Evolutionary conservation across 2,888 invertebrate species (phyloP).

Genomic region (Ischnura elegans): DNA sequence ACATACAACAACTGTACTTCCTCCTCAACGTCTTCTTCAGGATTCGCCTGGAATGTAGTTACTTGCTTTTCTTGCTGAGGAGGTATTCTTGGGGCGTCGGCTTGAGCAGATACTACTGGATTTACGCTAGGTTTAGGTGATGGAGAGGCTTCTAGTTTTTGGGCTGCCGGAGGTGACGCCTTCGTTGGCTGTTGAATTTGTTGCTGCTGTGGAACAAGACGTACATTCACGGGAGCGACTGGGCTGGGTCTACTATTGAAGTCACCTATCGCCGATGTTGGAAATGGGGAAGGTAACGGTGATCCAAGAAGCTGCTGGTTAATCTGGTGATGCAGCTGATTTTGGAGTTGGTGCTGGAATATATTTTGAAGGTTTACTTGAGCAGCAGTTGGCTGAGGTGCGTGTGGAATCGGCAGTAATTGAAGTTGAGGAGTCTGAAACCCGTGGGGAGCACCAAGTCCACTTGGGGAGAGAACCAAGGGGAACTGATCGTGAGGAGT

Average conservation of each 20-base stretch:
- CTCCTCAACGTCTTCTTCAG: constrained; percentile 70
- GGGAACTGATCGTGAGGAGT: constrained; percentile 40
- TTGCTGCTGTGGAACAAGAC: constrained; percentile 23
- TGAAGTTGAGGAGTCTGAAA: constrained; percentile 51
- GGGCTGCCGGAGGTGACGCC: background rate
- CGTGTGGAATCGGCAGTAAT: constrained; percentile 24
- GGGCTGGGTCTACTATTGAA: background rate
- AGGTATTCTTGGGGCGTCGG: background rate
- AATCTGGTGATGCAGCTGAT: constrained; percentile 54
- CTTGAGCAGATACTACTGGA: background rate
- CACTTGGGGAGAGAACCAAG: background rate
- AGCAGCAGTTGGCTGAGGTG: constrained; percentile 17
- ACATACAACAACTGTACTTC: constrained; percentile 90
- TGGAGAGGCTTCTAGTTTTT: constrained; percentile 9
- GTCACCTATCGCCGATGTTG: constrained; percentile 27
- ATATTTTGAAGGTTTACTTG: constrained; percentile 17
- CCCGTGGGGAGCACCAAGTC: constrained; percentile 28
- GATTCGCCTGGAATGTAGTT: background rate
- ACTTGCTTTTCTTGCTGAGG: background rate
- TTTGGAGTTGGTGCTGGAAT: constrained; percentile 43
- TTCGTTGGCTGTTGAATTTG: background rate
- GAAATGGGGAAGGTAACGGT: background rate
- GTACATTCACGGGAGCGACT: background rate
- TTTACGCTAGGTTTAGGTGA: background rate
- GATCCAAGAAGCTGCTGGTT: constrained; percentile 51